phyloP scores from a whole-genome alignment of 2,888 invertebrate genomes.

The Scaptomyza cyrtandrae region DNA sequence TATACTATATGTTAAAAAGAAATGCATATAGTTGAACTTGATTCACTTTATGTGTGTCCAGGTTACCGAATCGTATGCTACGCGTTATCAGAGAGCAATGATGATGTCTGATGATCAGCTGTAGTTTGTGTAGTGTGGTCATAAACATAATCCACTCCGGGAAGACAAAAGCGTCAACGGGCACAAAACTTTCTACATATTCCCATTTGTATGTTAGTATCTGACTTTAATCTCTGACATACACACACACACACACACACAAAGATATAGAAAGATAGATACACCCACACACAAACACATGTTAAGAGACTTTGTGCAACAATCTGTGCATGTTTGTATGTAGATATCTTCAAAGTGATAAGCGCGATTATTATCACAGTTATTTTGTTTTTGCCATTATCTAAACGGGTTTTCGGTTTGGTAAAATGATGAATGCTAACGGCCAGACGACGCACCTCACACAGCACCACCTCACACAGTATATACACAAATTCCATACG shows the following conservation, averaged over 20 bases:
- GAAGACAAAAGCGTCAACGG: conserved; percentile 43
- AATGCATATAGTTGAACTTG: not conserved
- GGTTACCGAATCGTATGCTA: conserved; percentile 14
- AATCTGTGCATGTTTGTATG: conserved; percentile 51
- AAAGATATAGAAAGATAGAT: conserved; percentile 2
- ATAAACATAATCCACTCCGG: conserved; percentile 68
- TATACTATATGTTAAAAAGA: not conserved
- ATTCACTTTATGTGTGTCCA: no score
- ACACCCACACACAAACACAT: not conserved
- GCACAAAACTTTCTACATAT: conserved; percentile 28
- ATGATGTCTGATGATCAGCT: conserved; percentile 42
- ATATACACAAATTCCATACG: conserved; percentile 48
- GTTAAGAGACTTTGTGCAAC: conserved; percentile 26
- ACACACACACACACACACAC: conserved; percentile 5
- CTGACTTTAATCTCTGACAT: conserved; percentile 68
- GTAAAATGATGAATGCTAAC: conserved; percentile 75
- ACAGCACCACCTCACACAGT: conserved; percentile 40
- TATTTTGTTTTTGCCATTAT: conserved; percentile 67
- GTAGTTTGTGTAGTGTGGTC: conserved; percentile 23
- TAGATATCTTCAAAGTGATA: conserved; percentile 68
- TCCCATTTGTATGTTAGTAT: conserved; percentile 27
- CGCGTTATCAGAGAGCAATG: conserved; percentile 18
- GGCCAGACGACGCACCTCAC: conserved; percentile 60
- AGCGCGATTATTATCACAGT: conserved; percentile 75
- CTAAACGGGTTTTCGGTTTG: conserved; percentile 67